Evolutionary conservation across 2,113 vertebrate genomes (phyloP).

Genomic region (Dendrocopos noguchii): DNA sequence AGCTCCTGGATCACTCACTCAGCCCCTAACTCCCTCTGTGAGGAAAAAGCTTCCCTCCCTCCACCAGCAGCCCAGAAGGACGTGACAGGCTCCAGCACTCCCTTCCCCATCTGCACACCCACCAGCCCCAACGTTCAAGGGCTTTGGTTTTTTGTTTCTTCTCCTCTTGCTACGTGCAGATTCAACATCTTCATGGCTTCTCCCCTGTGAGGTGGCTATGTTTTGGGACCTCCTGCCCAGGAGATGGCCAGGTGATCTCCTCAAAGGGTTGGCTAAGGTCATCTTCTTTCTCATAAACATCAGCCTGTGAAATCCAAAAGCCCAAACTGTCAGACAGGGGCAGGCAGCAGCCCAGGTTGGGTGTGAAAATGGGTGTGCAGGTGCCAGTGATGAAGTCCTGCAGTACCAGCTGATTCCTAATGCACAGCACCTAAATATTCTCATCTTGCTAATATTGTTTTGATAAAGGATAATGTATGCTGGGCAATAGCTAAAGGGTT

Average conservation of each 20-base stretch:
- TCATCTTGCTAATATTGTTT: neutral
- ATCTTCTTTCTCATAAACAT: neutral
- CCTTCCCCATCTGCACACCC: neutral
- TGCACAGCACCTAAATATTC: neutral
- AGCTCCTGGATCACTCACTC: neutral
- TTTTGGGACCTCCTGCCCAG: neutral
- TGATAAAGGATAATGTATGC: rapidly evolving
- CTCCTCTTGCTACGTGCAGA: neutral
- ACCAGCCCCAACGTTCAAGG: neutral
- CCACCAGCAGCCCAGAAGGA: neutral
- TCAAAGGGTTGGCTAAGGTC: neutral
- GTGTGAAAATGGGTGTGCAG: neutral
- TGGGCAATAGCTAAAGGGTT: neutral
- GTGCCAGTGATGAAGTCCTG: neutral
- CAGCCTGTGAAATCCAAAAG: neutral
- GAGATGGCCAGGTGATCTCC: neutral
- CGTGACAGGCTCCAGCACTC: rapidly evolving
- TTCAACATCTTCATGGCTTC: rapidly evolving
- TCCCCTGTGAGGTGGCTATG: neutral
- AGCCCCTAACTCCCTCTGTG: neutral
- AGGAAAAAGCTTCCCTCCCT: neutral
- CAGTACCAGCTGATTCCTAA: neutral
- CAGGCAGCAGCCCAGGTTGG: neutral
- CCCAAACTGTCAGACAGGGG: neutral
- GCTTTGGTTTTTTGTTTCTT: neutral